These are phyloP conservation scores for Protaetia brevitarsis DNA, from an alignment of 1,140 invertebrate genomes.

Conservation along the genomic window DNA sequence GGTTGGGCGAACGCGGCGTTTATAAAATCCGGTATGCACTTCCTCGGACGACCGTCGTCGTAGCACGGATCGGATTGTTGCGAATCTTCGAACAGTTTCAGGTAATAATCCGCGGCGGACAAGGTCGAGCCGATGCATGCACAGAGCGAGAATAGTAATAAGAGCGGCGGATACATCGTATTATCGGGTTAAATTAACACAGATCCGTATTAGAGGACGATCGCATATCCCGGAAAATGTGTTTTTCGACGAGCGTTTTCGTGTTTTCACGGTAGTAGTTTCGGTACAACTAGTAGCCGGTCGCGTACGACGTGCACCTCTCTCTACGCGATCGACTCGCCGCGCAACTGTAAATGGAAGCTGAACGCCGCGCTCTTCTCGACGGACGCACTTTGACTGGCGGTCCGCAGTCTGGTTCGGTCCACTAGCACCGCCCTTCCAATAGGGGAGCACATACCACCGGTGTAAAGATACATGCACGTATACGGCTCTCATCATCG, in stretches of 20 bases:
- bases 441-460: slow-evolving; percentile 39
- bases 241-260: too few species aligned
- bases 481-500: not conserved
- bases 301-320: slow-evolving; percentile 5
- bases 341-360: slow-evolving; percentile 26
- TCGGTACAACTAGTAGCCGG: not conserved
- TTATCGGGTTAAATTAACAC: not conserved
- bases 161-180: not conserved
- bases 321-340: slow-evolving; percentile 3
- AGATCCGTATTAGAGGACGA: not conserved
- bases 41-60: slow-evolving; percentile 75
- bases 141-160: not conserved
- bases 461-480: not conserved
- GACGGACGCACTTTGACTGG: slow-evolving; percentile 42
- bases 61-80: slow-evolving; percentile 80
- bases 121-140: not conserved
- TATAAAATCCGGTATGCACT: slow-evolving; percentile 95
- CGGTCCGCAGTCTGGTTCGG: slow-evolving; percentile 44
- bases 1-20: slow-evolving; percentile 92
- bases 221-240: not conserved
- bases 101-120: slow-evolving; percentile 41
- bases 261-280: not conserved
- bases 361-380: slow-evolving; percentile 26
- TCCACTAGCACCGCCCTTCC: slow-evolving; percentile 28
- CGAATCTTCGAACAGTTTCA: slow-evolving; percentile 62